These are phyloP conservation scores for Blastobasis lacticolella DNA, from an alignment of 2,888 invertebrate species.

Conservation along the genomic window DNA sequence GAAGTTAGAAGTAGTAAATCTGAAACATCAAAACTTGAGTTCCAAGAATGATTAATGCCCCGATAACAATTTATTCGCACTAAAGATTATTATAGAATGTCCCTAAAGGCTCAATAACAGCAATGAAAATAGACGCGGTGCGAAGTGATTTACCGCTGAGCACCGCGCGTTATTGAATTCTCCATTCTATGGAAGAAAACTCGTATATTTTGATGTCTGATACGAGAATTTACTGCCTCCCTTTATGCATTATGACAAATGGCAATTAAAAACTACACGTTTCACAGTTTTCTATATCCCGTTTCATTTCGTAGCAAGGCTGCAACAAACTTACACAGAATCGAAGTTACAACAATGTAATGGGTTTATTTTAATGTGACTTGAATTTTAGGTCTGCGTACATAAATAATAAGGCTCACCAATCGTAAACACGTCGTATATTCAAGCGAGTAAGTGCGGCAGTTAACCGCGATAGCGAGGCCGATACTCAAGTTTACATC, in stretches of 20 bases:
- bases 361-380: neutral
- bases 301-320: neutral
- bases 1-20: too few species aligned
- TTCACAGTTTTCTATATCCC: neutral
- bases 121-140: conserved; percentile 37
- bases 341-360: too few species aligned
- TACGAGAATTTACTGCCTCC: conserved; percentile 53
- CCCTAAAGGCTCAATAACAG: conserved; percentile 23
- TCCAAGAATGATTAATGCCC: too few species aligned
- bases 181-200: conserved; percentile 59
- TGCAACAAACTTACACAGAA: neutral
- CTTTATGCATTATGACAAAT: conserved; percentile 50
- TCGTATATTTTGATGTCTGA: conserved; percentile 58
- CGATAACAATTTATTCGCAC: too few species aligned
- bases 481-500: conserved; percentile 11
- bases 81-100: too few species aligned
- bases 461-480: neutral
- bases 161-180: conserved; percentile 58
- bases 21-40: too few species aligned
- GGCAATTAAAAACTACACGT: conserved; percentile 44
- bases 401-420: too few species aligned
- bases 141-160: conserved; percentile 55
- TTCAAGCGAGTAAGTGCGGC: neutral
- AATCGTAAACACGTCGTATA: neutral
- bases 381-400: neutral